Conservation (phyloP, 2,113 vertebrate species). For the Lophochroa leadbeateri region DNA sequence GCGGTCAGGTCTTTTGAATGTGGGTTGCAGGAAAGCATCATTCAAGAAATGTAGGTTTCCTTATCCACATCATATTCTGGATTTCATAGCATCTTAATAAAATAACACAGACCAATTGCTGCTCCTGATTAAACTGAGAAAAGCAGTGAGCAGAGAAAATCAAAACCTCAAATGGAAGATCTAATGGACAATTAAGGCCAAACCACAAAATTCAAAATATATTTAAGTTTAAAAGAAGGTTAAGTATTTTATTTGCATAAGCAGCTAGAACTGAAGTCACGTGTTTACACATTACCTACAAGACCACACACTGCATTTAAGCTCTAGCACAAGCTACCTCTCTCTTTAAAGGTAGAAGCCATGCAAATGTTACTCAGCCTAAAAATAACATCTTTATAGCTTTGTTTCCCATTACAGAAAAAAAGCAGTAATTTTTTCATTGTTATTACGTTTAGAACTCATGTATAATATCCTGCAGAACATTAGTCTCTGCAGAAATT, state of each 20-base stretch:
- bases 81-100: not conserved
- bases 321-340: not conserved
- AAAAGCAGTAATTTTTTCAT: not conserved
- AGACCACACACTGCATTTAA: not conserved
- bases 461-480: not conserved
- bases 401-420: not conserved
- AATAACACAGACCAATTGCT: not conserved
- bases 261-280: not conserved
- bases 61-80: not conserved
- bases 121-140: not conserved
- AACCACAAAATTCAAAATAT: not conserved
- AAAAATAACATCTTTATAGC: not conserved
- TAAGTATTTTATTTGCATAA: not conserved
- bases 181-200: not conserved
- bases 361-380: not conserved
- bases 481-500: not conserved
- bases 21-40: fast-evolving
- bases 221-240: not conserved
- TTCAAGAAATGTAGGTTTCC: not conserved
- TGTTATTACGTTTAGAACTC: not conserved
- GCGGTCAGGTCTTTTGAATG: not conserved
- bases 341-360: not conserved
- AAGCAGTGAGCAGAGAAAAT: not conserved
- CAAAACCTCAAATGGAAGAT: not conserved
- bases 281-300: not conserved